Evolutionary conservation across 2,888 invertebrate species (phyloP).

Genomic region (Phorcus lineatus): DNA sequence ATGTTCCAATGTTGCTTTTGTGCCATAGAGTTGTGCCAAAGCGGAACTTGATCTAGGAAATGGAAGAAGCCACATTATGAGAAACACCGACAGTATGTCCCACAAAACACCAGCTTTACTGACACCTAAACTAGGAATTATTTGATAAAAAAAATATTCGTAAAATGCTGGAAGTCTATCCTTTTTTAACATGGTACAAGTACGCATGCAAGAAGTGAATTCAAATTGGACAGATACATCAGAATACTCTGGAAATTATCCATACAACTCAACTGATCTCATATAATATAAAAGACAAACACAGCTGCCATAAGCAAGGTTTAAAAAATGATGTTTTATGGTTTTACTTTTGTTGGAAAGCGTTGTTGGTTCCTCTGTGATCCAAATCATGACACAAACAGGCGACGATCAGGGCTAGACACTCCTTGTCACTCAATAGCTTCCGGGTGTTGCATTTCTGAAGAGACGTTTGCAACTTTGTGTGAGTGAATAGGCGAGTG

Average conservation of each 20-base stretch:
- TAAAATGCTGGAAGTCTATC: no score
- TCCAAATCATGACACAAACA: conserved; percentile 74
- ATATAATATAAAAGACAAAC: no score
- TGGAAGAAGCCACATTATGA: conserved; percentile 3
- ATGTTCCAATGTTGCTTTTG: conserved; percentile 72
- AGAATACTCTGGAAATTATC: no score
- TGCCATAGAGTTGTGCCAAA: conserved; percentile 78
- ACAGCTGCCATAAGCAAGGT: no score
- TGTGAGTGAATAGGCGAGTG: neutral
- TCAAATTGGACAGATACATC: no score
- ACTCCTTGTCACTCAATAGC: conserved; percentile 61
- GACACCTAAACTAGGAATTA: no score
- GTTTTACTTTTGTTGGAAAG: conserved; percentile 73
- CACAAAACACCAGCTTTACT: no score
- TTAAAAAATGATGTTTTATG: neutral
- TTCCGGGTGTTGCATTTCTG: conserved; percentile 45
- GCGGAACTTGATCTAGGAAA: conserved; percentile 77
- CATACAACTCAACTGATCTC: no score
- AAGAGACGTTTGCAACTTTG: neutral
- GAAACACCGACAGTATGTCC: no score
- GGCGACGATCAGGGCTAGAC: conserved; percentile 68
- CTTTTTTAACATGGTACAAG: no score
- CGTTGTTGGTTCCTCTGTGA: conserved; percentile 74
- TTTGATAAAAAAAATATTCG: no score
- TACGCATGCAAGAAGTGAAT: no score